Evolutionary conservation across 2,113 vertebrate species (phyloP).

Genomic region (Motacilla tschutschensis): DNA sequence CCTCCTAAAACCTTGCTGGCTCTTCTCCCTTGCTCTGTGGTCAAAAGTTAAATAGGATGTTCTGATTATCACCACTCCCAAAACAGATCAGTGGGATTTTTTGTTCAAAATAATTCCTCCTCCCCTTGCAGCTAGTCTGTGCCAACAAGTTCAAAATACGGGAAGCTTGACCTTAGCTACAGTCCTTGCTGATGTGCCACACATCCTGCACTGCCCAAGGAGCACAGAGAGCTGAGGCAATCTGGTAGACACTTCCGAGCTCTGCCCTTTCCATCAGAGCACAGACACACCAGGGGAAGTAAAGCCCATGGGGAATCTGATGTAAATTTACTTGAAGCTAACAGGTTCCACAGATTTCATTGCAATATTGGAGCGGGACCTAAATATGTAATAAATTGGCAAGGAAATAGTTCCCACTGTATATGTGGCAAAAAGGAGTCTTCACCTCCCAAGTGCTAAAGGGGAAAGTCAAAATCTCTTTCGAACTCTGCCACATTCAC

Average conservation of each 20-base stretch:
- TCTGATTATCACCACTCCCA: slow-evolving; percentile 61
- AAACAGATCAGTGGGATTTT: slow-evolving; percentile 48
- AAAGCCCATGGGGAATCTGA: not conserved
- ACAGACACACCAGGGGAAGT: not conserved
- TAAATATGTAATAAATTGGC: not conserved
- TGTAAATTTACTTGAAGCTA: not conserved
- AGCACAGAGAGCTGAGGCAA: not conserved
- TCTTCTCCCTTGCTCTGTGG: slow-evolving; percentile 37
- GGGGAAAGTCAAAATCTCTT: slow-evolving; percentile 36
- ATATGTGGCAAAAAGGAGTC: not conserved
- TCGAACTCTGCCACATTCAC: slow-evolving; percentile 14
- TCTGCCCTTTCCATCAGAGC: not conserved
- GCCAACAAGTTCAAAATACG: slow-evolving; percentile 43
- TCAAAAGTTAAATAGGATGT: slow-evolving; percentile 59
- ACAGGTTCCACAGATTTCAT: not conserved
- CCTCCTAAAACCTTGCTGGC: slow-evolving; percentile 28
- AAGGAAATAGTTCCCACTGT: not conserved
- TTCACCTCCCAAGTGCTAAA: not conserved
- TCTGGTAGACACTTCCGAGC: not conserved
- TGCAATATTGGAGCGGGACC: not conserved
- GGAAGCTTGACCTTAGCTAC: slow-evolving; percentile 34
- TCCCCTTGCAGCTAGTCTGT: slow-evolving; percentile 7
- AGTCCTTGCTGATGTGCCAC: not conserved
- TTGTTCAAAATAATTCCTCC: slow-evolving; percentile 48
- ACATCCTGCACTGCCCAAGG: not conserved